phyloP scores from a whole-genome alignment of 2,888 invertebrate species.

The Fragum sueziense region DNA sequence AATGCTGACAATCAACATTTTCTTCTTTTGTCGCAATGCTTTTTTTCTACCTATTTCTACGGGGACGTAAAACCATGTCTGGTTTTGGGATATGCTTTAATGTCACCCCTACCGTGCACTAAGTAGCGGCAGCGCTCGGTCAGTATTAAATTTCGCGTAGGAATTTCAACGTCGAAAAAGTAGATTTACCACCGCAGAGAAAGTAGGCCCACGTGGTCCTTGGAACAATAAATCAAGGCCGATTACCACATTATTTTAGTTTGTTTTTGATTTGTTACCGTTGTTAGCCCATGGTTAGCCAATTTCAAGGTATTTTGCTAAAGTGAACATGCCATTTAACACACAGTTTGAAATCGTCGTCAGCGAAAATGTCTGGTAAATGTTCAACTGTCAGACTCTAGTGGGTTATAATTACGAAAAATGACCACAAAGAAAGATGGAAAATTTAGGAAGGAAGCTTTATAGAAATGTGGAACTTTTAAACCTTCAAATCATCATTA shows the following conservation, averaged over 20 bases:
- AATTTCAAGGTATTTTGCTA: slow-evolving; percentile 11
- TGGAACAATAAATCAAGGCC: slow-evolving; percentile 16
- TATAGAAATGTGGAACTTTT: no score
- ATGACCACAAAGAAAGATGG: background rate
- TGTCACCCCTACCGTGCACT: slow-evolving; percentile 6
- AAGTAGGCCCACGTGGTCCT: background rate
- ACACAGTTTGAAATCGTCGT: background rate
- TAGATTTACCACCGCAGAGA: slow-evolving; percentile 4
- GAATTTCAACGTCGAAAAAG: slow-evolving; percentile 4
- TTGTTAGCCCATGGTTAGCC: background rate
- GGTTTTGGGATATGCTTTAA: no score
- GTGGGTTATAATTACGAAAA: background rate
- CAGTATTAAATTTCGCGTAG: slow-evolving; percentile 36
- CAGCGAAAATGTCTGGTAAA: slow-evolving; percentile 3
- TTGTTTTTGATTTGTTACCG: slow-evolving; percentile 20
- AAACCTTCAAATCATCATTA: no score
- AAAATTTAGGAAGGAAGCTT: no score
- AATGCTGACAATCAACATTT: no score
- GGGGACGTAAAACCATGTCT: no score
- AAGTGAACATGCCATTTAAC: slow-evolving; percentile 21
- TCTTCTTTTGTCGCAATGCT: no score
- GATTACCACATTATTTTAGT: slow-evolving; percentile 14
- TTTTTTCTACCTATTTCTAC: no score
- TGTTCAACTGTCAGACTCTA: background rate
- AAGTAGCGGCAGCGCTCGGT: slow-evolving; percentile 21